phyloP scores from a whole-genome alignment of 1,140 invertebrate species.

The Sycophila sp. region DNA sequence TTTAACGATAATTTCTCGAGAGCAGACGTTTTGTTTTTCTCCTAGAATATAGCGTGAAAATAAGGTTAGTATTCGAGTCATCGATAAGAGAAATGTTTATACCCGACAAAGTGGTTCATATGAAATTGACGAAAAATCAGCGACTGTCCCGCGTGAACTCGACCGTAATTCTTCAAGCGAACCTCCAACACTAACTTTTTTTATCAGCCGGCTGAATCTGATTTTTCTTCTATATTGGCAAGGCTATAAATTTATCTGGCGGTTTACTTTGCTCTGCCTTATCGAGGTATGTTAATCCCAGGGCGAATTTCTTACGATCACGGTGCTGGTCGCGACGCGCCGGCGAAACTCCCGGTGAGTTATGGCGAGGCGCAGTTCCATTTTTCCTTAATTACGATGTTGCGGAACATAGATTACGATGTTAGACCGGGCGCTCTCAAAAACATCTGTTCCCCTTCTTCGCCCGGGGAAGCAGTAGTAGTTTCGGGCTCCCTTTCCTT shows the following conservation, averaged over 20 bases:
- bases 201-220: neutral
- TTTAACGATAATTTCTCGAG: too few relatives aligned
- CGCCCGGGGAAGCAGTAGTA: too few relatives aligned
- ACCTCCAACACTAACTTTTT: too few relatives aligned
- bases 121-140: too few relatives aligned
- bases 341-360: constrained; percentile 2
- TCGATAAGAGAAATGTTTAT: too few relatives aligned
- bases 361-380: constrained; percentile 46
- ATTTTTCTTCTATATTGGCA: neutral
- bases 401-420: constrained; percentile 66
- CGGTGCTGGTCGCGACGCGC: too few relatives aligned
- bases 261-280: neutral
- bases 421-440: constrained; percentile 59
- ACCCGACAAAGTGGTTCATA: too few relatives aligned
- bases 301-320: neutral
- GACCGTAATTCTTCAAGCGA: too few relatives aligned
- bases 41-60: too few relatives aligned
- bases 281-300: neutral
- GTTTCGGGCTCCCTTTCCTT: constrained; percentile 46
- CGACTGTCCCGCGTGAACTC: too few relatives aligned
- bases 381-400: constrained; percentile 66
- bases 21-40: too few relatives aligned
- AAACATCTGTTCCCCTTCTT: constrained; percentile 65
- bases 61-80: too few relatives aligned
- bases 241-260: neutral